Evolutionary conservation across 2,888 invertebrate genomes (phyloP).

Genomic region (Strigamia crassipes): DNA sequence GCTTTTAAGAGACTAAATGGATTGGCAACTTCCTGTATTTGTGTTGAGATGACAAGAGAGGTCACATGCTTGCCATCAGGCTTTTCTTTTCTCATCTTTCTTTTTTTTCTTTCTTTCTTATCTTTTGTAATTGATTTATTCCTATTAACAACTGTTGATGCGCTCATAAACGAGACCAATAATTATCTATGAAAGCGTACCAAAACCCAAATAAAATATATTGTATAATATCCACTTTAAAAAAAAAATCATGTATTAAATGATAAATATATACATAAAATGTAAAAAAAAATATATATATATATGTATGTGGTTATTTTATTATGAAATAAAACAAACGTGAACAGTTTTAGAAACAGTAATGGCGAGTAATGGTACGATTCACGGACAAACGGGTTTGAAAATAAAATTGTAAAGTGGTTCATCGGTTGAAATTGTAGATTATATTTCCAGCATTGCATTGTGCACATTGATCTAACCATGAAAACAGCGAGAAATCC

Average conservation of each 20-base stretch:
- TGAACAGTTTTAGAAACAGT: too few relatives aligned
- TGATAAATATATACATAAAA: too few relatives aligned
- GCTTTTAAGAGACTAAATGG: constrained; percentile 27
- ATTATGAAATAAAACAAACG: too few relatives aligned
- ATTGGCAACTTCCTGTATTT: constrained; percentile 35
- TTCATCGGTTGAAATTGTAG: constrained; percentile 7
- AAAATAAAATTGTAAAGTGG: constrained; percentile 1
- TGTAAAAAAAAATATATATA: too few relatives aligned
- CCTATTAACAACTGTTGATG: background rate
- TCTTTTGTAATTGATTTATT: constrained; percentile 24
- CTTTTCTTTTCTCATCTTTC: background rate
- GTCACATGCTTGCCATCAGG: constrained; percentile 26
- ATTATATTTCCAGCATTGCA: constrained; percentile 20
- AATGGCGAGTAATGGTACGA: background rate
- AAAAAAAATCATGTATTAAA: too few relatives aligned
- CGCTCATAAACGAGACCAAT: background rate
- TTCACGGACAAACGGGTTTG: background rate
- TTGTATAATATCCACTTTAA: too few relatives aligned
- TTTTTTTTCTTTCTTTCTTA: background rate
- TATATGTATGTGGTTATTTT: too few relatives aligned
- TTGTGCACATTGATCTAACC: constrained; percentile 34
- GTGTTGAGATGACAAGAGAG: constrained; percentile 28
- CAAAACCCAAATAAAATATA: too few relatives aligned
- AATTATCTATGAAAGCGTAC: too few relatives aligned
- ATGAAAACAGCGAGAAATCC: constrained; percentile 34